phyloP scores from a whole-genome alignment of 2,888 invertebrate species.

The Mactromeris polynyma region DNA sequence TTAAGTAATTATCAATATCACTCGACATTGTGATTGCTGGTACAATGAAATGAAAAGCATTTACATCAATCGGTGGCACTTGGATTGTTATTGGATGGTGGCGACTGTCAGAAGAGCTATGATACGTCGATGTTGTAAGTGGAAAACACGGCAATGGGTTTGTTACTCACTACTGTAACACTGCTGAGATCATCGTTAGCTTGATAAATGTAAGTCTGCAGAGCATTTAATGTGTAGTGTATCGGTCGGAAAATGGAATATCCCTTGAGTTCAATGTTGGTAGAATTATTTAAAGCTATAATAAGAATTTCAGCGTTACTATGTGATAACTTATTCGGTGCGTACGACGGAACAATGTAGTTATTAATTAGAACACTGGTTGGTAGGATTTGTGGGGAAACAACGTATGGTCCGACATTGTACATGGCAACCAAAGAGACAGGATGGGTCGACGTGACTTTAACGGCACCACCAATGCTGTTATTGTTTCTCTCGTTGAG shows the following conservation, averaged over 20 bases:
- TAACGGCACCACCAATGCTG: neutral
- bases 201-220: constrained; percentile 11
- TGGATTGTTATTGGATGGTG: neutral
- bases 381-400: neutral
- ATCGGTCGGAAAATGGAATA: neutral
- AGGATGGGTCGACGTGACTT: neutral
- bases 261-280: neutral
- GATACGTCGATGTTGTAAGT: neutral
- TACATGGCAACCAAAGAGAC: constrained; percentile 10
- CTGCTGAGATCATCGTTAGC: neutral
- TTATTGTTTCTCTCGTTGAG: neutral
- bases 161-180: neutral
- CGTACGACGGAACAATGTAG: constrained; percentile 8
- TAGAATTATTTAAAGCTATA: constrained; percentile 20
- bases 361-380: neutral
- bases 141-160: constrained; percentile 22
- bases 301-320: neutral
- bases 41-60: constrained; percentile 5
- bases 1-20: neutral
- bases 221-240: neutral
- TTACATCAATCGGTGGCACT: neutral
- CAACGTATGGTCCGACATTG: neutral
- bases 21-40: neutral
- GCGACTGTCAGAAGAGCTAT: neutral
- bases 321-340: neutral